Conservation (phyloP, 2,888 invertebrate genomes). For the Graphium colonna region DNA sequence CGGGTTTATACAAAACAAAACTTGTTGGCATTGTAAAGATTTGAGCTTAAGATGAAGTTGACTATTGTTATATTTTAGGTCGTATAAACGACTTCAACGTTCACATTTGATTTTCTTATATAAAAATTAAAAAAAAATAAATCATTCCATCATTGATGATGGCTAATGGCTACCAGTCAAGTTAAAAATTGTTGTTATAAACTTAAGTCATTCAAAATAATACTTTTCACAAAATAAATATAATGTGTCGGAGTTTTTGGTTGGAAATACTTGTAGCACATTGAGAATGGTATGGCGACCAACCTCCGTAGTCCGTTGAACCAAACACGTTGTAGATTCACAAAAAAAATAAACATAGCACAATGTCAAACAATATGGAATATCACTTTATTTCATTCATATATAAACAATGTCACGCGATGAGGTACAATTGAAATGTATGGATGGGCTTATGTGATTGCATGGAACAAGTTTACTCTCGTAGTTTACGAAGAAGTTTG, state of each 20-base stretch:
- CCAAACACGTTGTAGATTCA: constrained; percentile 78
- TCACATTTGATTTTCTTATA: too few relatives aligned
- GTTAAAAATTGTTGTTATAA: not conserved
- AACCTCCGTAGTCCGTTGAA: constrained; percentile 78
- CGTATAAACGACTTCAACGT: too few relatives aligned
- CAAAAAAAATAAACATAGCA: constrained; percentile 72
- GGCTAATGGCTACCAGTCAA: not conserved
- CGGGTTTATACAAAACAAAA: too few relatives aligned
- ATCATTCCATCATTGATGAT: too few relatives aligned
- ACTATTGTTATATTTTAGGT: too few relatives aligned
- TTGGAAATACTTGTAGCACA: constrained; percentile 60
- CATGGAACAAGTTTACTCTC: constrained; percentile 59
- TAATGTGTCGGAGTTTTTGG: constrained; percentile 52
- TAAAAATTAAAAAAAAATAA: too few relatives aligned
- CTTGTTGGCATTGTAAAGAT: too few relatives aligned
- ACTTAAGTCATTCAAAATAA: not conserved
- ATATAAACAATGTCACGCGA: constrained; percentile 39
- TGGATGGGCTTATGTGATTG: constrained; percentile 37
- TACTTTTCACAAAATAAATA: not conserved
- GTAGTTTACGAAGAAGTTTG: constrained; percentile 69
- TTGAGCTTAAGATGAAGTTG: too few relatives aligned
- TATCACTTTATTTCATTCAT: constrained; percentile 52
- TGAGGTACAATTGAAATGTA: constrained; percentile 25
- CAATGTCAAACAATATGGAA: constrained; percentile 37
- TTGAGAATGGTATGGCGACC: constrained; percentile 64